Evolutionary conservation across 2,888 invertebrate genomes (phyloP).

Genomic region (Caradrina kadenii): DNA sequence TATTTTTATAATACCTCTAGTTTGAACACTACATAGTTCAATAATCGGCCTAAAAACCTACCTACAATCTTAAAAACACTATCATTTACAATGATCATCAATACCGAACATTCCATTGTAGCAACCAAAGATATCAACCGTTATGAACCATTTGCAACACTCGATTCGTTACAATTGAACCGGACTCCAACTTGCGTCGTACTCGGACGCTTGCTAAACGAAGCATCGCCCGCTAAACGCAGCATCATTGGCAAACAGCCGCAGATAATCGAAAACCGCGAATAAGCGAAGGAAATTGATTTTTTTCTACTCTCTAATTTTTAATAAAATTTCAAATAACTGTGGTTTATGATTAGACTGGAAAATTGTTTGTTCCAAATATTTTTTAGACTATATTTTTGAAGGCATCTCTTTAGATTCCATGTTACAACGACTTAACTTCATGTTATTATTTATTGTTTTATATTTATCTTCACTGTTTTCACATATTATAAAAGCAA

Average conservation of each 20-base stretch:
- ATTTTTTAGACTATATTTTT: background rate
- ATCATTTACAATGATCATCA: conserved; percentile 28
- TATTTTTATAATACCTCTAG: too few species aligned
- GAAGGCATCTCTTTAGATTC: too few species aligned
- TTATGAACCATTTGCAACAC: conserved; percentile 64
- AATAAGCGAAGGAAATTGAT: conserved; percentile 52
- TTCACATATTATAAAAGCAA: too few species aligned
- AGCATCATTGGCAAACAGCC: conserved; percentile 48
- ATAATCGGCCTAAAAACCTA: too few species aligned
- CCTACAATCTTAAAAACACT: background rate
- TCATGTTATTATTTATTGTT: too few species aligned
- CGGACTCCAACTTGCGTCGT: conserved; percentile 48
- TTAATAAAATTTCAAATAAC: conserved; percentile 34
- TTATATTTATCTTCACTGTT: too few species aligned
- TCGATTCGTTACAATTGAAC: conserved; percentile 60
- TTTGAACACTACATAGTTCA: too few species aligned
- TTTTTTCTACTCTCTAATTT: conserved; percentile 51
- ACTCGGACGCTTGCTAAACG: conserved; percentile 42
- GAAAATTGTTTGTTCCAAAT: background rate
- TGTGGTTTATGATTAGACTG: conserved; percentile 19
- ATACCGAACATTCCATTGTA: conserved; percentile 32
- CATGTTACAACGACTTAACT: too few species aligned
- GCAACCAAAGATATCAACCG: conserved; percentile 49
- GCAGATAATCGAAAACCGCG: conserved; percentile 50
- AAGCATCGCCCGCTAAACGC: conserved; percentile 33